phyloP scores from a whole-genome alignment of 2,113 vertebrate genomes.

The Burhinus bistriatus region DNA sequence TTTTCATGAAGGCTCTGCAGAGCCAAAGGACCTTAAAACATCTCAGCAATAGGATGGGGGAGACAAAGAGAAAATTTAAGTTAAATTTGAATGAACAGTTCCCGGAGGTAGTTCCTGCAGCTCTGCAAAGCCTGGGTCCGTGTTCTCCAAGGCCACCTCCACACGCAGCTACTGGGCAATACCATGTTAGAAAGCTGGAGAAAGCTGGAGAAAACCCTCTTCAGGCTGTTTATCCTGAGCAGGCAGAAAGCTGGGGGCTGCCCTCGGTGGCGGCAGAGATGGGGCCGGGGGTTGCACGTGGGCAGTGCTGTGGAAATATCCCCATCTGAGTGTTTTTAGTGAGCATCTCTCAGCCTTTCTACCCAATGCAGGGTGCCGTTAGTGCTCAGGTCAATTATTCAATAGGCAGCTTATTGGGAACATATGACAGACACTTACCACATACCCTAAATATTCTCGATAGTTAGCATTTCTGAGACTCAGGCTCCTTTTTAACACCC shows the following conservation, averaged over 20 bases:
- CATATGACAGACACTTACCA: background rate
- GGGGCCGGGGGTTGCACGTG: fast-evolving
- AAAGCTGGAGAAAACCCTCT: background rate
- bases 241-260: background rate
- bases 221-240: background rate
- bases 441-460: background rate
- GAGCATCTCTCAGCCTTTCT: background rate
- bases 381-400: background rate
- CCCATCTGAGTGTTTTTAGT: background rate
- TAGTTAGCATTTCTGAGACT: background rate
- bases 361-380: background rate
- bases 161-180: background rate
- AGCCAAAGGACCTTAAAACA: background rate
- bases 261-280: background rate
- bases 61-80: background rate
- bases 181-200: background rate
- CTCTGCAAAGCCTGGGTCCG: fast-evolving
- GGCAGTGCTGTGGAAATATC: background rate
- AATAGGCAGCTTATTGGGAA: background rate
- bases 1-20: background rate
- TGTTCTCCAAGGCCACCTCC: background rate
- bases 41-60: background rate
- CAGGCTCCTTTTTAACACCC: slow-evolving; percentile 15
- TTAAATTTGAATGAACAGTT: background rate
- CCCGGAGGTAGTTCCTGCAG: background rate